A percentile compares a stretch with the other conserved stretches of the same genome.
phyloP scores from a whole-genome alignment of 2,797 vertebrate genomes.

The Pagetopsis macropterus region DNA sequence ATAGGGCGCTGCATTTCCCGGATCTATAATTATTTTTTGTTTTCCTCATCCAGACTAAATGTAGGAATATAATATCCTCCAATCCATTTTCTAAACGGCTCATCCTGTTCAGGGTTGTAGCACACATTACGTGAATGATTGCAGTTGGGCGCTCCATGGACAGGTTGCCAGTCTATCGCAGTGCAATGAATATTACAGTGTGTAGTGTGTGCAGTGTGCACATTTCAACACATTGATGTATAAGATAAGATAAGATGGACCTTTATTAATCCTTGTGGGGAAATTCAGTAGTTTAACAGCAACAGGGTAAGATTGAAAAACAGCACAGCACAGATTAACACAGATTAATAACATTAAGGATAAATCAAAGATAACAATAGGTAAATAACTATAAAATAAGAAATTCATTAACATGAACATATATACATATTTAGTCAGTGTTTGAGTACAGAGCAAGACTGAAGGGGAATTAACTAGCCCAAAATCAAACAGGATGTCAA shows the following conservation, averaged over 20 bases:
- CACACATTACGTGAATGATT: conserved; percentile 20
- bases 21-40: conserved; percentile 50
- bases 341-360: no score
- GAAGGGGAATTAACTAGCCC: neutral
- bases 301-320: no score
- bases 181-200: conserved; percentile 14
- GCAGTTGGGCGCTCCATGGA: neutral
- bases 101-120: conserved; percentile 39
- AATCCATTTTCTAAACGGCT: conserved; percentile 40
- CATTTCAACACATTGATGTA: conserved; percentile 21
- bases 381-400: no score
- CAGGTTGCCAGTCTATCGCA: conserved; percentile 22
- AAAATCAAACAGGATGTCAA: conserved; percentile 4
- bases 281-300: no score
- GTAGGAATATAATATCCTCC: conserved; percentile 38
- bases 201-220: neutral
- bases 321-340: no score
- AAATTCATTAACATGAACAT: no score
- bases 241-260: no score
- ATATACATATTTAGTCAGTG: neutral
- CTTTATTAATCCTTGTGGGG: no score
- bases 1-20: conserved; percentile 41
- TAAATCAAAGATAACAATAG: no score
- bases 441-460: conserved; percentile 1
- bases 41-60: conserved; percentile 49